A percentile compares a stretch with the other conserved stretches of the same genome.
Evolutionary conservation across 2,888 invertebrate genomes (phyloP).

Genomic region (Panzeria rudis): DNA sequence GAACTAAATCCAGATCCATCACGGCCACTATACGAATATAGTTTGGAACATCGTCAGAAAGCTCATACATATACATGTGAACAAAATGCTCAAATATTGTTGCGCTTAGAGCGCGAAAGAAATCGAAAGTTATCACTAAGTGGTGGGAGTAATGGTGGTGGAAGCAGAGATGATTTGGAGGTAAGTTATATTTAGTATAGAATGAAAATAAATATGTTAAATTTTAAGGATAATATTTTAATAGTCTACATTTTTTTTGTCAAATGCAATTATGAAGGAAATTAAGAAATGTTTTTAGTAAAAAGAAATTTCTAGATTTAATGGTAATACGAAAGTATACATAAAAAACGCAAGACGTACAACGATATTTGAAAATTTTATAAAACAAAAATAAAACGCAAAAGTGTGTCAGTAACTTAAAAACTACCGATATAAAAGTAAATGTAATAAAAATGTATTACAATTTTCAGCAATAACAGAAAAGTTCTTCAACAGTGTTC

Average conservation of each 20-base stretch:
- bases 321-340: not conserved
- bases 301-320: not conserved
- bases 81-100: constrained; percentile 84
- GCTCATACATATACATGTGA: constrained; percentile 85
- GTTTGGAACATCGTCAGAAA: constrained; percentile 84
- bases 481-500: too few relatives aligned
- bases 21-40: constrained; percentile 84
- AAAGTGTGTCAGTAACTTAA: not conserved
- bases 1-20: constrained; percentile 82
- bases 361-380: not conserved
- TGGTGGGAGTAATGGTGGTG: constrained; percentile 60
- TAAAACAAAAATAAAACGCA: not conserved
- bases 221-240: constrained; percentile 4
- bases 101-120: constrained; percentile 83
- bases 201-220: not conserved
- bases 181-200: constrained; percentile 49
- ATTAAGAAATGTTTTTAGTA: not conserved
- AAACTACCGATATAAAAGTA: too few relatives aligned
- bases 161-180: constrained; percentile 68
- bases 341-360: not conserved
- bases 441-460: too few relatives aligned
- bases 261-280: not conserved
- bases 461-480: too few relatives aligned
- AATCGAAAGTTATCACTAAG: constrained; percentile 80
- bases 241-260: not conserved